These are phyloP conservation scores for Ellobium chinense DNA, from an alignment of 2,888 invertebrate species.

Conservation along the genomic window DNA sequence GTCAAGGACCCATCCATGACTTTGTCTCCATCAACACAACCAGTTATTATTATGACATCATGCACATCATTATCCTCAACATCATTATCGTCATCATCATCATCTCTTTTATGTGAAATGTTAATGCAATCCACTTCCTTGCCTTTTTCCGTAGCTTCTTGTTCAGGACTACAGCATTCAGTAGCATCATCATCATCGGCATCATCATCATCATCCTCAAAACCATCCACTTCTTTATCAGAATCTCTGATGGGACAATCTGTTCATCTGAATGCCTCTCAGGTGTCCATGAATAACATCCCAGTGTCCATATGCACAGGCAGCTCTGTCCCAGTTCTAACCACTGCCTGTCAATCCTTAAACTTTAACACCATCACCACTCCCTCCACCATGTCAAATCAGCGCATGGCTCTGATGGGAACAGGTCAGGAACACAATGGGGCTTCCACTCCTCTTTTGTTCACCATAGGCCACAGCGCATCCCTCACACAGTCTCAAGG, in stretches of 20 bases:
- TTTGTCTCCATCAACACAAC: neutral
- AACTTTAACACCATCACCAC: constrained; percentile 15
- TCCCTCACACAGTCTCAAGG: constrained; percentile 14
- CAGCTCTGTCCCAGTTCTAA: neutral
- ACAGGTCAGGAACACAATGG: neutral
- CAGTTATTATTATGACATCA: neutral
- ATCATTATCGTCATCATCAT: too few relatives aligned
- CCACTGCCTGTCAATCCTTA: constrained; percentile 4
- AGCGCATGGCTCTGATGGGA: neutral
- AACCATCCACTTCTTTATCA: neutral
- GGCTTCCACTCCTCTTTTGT: neutral
- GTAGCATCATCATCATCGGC: neutral
- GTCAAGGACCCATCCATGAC: constrained; percentile 5
- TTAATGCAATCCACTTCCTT: neutral
- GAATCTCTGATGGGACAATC: neutral
- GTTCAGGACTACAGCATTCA: neutral
- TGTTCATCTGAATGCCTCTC: neutral
- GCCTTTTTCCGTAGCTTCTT: neutral
- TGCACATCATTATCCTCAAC: too few relatives aligned
- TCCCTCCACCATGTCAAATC: constrained; percentile 1
- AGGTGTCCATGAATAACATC: neutral
- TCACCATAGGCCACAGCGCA: neutral
- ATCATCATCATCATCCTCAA: neutral
- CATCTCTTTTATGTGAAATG: constrained; percentile 25
- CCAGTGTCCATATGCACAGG: neutral